Evolutionary conservation across 2,113 vertebrate species (phyloP).

Genomic region (Grantiella picta): DNA sequence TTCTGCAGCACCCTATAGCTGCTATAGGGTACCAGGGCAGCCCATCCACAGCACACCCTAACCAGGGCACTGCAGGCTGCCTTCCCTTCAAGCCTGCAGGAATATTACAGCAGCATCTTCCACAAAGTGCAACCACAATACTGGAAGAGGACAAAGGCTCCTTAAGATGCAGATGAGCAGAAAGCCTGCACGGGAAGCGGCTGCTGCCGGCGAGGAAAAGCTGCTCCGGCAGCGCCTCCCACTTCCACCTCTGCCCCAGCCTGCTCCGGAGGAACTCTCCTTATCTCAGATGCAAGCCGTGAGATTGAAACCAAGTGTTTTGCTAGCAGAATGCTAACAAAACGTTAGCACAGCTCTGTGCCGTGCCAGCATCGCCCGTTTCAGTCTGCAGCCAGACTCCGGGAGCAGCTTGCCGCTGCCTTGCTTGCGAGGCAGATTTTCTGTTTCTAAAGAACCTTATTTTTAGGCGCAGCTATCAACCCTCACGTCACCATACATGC

Average conservation of each 20-base stretch:
- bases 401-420: conserved; percentile 9
- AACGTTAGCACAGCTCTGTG: neutral
- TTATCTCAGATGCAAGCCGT: neutral
- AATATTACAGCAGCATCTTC: neutral
- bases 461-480: conserved; percentile 44
- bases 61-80: accelerated
- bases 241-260: neutral
- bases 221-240: neutral
- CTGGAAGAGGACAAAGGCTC: neutral
- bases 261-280: neutral
- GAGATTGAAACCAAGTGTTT: neutral
- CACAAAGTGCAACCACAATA: neutral
- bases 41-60: neutral
- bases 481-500: neutral
- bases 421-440: conserved; percentile 32
- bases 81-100: neutral
- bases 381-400: neutral
- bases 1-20: neutral
- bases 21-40: neutral
- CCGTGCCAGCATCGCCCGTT: neutral
- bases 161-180: neutral
- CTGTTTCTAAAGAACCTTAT: conserved; percentile 40
- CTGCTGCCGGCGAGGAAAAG: neutral
- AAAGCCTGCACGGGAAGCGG: neutral
- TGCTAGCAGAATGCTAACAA: neutral